Evolutionary conservation across 2,888 invertebrate species (phyloP), one percentile per base, ranked within the genome.

Genomic region (Temnothorax unifasciatus): DNA sequence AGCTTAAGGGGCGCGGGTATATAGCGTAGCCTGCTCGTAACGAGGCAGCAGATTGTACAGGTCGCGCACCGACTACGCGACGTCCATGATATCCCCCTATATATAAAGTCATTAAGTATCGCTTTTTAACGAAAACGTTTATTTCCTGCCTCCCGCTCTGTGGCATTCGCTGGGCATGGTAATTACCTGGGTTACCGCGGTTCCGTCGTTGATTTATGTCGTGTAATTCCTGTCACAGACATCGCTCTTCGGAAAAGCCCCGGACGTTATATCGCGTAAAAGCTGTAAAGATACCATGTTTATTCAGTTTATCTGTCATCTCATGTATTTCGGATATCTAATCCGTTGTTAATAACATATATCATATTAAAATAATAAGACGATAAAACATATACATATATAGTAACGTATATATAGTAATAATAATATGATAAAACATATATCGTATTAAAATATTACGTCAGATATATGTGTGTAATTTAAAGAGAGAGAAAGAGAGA

Each of bases 1-100:
- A 91, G 89, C 91, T 91, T 91, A 89, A 90, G 86, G 89, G 85
- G 64, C 89, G 86, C 89, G 86, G 77, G 84, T 79, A 75, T 82
- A 76, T 85, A 86, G 85, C 68, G 83, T 84, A 82, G 44, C 25
- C 59, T 34, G 79, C 34, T 69, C 79, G 18, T 79, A 79, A 79
- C 79, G 79, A 81, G 18, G 57, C 47, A 69, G 82, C 73, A 75
- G 83, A 88, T 89, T 81, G 84, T 68, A 54, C 86, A 84, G 79
- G 76, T 89, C 84, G 63, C 29, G 29, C 63, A 68, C 29, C 52
- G 44, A 54, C 34, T 29, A 63, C 25, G 25, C 15, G 41, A 82
- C 54, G 73, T 57, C 59, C 44, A 47, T 21, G 52, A 73, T 82
- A 75, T 82, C 52, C 15, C 50, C 29, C 15, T 44, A 21, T 52